These are phyloP conservation scores for Sinella curviseta DNA, from an alignment of 1,140 invertebrate species.

Conservation along the genomic window DNA sequence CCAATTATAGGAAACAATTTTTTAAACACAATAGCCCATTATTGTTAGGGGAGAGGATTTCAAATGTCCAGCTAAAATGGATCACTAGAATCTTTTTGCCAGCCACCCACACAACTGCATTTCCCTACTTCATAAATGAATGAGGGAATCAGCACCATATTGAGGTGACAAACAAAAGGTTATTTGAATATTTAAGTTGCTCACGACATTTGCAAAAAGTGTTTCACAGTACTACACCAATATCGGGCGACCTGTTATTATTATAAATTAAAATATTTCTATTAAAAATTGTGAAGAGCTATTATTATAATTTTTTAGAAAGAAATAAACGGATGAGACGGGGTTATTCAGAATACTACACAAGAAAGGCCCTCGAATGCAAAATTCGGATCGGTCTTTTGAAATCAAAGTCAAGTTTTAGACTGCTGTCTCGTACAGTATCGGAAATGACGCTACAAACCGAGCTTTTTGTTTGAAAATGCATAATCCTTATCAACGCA, in stretches of 20 bases:
- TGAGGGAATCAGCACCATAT: background rate
- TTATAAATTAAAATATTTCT: too few relatives aligned
- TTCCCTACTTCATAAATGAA: background rate
- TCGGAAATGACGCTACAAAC: background rate
- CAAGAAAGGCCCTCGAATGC: constrained; percentile 39
- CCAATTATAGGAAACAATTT: too few relatives aligned
- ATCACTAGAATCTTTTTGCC: background rate
- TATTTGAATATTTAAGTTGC: too few relatives aligned
- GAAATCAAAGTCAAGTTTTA: constrained; percentile 39
- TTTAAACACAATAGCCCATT: background rate
- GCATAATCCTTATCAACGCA: background rate
- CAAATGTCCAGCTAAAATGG: constrained; percentile 3
- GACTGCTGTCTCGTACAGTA: constrained; percentile 26
- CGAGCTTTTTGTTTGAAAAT: background rate
- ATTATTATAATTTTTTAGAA: too few relatives aligned
- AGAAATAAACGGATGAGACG: background rate
- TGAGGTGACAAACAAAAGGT: background rate
- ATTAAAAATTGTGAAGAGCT: too few relatives aligned
- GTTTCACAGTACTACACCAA: background rate
- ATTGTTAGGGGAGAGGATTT: background rate
- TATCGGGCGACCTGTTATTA: background rate
- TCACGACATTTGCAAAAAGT: too few relatives aligned
- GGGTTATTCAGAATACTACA: constrained; percentile 1
- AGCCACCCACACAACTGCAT: background rate
- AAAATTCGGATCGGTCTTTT: constrained; percentile 38